Percentiles rank a stretch among this genome's conserved stretches.
Evolutionary conservation across 2,113 vertebrate genomes (phyloP).

Genomic region (Ictidomys tridecemlineatus): DNA sequence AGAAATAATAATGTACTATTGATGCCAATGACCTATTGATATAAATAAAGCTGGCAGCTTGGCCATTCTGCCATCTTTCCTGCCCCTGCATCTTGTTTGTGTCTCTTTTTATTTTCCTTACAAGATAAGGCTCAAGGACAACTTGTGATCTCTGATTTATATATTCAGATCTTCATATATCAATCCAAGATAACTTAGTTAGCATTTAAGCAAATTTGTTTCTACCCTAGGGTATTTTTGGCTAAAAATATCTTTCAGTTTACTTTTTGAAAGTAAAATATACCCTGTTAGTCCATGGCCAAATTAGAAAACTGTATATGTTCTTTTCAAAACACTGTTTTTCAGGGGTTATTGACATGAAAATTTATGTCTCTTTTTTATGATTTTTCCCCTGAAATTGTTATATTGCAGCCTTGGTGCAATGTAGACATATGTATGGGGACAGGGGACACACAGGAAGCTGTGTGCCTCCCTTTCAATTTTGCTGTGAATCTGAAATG

Average conservation of each 20-base stretch:
- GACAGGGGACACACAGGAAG: background rate
- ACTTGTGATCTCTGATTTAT: background rate
- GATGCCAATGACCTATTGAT: no score
- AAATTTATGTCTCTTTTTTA: background rate
- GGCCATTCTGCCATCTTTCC: no score
- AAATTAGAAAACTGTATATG: background rate
- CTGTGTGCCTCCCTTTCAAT: background rate
- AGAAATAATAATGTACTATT: no score
- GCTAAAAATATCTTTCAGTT: background rate
- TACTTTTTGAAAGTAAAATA: background rate
- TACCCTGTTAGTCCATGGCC: background rate
- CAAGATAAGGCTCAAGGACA: background rate
- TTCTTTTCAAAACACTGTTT: background rate
- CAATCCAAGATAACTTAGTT: background rate
- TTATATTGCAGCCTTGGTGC: background rate
- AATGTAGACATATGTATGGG: background rate
- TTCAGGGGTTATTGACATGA: background rate
- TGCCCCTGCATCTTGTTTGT: no score
- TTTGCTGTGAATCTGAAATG: background rate
- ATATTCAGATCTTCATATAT: background rate
- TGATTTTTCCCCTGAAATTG: background rate
- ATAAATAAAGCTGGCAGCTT: no score
- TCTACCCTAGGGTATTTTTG: background rate
- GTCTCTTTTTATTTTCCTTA: no score
- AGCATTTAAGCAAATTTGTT: background rate